Conservation (phyloP, 2,797 vertebrate genomes). For the Acanthis flammea region DNA sequence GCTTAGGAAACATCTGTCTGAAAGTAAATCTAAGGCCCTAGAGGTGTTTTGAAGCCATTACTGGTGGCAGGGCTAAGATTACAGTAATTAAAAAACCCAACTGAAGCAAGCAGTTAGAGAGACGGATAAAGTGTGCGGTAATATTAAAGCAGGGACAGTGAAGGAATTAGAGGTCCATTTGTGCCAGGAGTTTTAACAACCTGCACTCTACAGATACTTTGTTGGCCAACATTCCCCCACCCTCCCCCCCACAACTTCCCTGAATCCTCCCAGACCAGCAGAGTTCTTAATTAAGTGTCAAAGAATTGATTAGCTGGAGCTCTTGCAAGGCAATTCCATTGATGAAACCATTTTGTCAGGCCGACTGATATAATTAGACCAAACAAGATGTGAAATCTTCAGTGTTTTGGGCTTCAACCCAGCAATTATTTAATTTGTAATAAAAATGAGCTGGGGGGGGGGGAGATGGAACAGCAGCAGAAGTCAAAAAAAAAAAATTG, state of each 20-base stretch:
- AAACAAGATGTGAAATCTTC: conserved; percentile 74
- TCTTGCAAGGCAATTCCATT: conserved; percentile 68
- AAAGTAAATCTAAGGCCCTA: conserved; percentile 49
- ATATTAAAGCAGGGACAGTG: neutral
- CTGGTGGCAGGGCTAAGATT: conserved; percentile 40
- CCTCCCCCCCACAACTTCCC: neutral
- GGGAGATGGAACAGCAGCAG: neutral
- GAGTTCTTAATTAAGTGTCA: conserved; percentile 76
- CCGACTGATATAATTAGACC: conserved; percentile 71
- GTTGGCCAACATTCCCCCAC: neutral
- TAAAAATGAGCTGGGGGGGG: conserved; percentile 26
- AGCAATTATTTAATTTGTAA: conserved; percentile 73
- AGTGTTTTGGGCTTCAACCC: conserved; percentile 66
- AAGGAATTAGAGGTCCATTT: neutral
- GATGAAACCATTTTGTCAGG: conserved; percentile 75
- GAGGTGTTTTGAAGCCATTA: conserved; percentile 59
- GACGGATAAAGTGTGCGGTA: neutral
- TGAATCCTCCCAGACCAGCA: conserved; percentile 56
- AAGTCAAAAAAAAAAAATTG: neutral
- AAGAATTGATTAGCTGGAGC: conserved; percentile 73
- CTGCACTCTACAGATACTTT: neutral
- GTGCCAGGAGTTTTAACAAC: conserved; percentile 31
- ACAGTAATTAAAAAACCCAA: conserved; percentile 53
- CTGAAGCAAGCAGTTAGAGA: conserved; percentile 14
- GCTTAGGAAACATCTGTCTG: conserved; percentile 48